These are phyloP conservation scores for Lepisosteus oculatus DNA, from an alignment of 2,113 vertebrate species.

Conservation along the genomic window DNA sequence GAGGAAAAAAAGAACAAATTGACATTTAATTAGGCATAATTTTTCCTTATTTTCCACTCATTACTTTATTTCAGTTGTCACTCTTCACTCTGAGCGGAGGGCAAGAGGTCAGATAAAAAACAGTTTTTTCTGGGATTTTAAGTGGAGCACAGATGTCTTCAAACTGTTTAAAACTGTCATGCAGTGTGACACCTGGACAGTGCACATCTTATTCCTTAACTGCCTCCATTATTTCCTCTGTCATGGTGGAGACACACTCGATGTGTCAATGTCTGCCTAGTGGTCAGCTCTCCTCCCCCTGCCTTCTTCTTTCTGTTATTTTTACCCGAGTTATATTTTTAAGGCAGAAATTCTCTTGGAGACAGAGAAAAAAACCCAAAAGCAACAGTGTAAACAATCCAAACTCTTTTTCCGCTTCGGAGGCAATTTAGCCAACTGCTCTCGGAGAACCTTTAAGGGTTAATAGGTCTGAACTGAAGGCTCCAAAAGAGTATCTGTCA, in stretches of 20 bases:
- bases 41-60: conserved; percentile 55
- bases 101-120: conserved; percentile 39
- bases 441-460: too few species aligned
- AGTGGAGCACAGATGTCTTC: conserved; percentile 22
- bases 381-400: too few species aligned
- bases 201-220: conserved; percentile 26
- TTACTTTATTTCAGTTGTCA: conserved; percentile 51
- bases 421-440: too few species aligned
- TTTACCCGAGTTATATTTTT: not conserved
- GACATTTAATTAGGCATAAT: conserved; percentile 58
- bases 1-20: conserved; percentile 29
- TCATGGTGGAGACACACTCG: conserved; percentile 10
- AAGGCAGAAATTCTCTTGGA: too few species aligned
- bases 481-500: too few species aligned
- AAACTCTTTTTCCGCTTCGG: too few species aligned
- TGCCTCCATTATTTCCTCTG: conserved; percentile 35
- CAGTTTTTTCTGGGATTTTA: conserved; percentile 19
- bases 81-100: conserved; percentile 25
- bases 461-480: too few species aligned
- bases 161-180: conserved; percentile 33
- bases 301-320: not conserved
- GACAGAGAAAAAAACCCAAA: too few species aligned
- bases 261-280: conserved; percentile 8
- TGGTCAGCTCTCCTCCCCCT: not conserved
- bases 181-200: conserved; percentile 37